These are phyloP conservation scores for Melanerpes aurifrons DNA, from an alignment of 2,113 vertebrate species.

Conservation along the genomic window DNA sequence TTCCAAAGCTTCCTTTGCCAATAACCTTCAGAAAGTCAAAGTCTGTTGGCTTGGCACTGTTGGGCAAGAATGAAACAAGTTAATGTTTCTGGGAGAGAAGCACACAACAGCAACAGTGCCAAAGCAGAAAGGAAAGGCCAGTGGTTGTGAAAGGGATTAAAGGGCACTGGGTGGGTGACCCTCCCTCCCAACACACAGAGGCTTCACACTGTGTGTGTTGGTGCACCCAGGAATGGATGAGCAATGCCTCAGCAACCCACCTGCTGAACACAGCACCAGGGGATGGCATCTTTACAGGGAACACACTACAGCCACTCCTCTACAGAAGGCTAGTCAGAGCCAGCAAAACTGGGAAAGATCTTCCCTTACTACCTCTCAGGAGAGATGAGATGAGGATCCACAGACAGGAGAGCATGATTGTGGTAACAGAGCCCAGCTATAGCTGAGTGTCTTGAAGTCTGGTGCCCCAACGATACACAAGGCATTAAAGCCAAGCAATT, in stretches of 20 bases:
- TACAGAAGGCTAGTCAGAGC: background rate
- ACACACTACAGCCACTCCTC: background rate
- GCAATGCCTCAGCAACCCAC: background rate
- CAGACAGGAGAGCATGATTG: background rate
- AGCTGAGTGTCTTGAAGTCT: background rate
- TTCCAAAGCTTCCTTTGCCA: conserved; percentile 85
- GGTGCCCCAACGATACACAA: background rate
- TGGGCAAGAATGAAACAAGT: conserved; percentile 26
- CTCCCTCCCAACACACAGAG: background rate
- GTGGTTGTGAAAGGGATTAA: conserved; percentile 30
- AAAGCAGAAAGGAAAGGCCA: background rate
- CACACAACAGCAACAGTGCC: background rate
- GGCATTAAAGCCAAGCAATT: background rate
- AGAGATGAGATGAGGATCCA: background rate
- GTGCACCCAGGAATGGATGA: background rate
- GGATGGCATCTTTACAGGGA: background rate
- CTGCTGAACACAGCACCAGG: background rate
- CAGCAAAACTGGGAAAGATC: background rate
- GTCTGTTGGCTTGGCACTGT: conserved; percentile 83
- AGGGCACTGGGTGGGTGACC: background rate
- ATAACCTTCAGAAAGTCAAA: conserved; percentile 86
- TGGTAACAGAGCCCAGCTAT: background rate
- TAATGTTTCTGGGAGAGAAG: conserved; percentile 37
- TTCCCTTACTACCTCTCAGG: background rate
- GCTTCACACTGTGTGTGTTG: accelerated